Evolutionary conservation across 2,797 vertebrate species (phyloP), one percentile per base, ranked within the genome.

Genomic region (Enteromius viviparus): DNA sequence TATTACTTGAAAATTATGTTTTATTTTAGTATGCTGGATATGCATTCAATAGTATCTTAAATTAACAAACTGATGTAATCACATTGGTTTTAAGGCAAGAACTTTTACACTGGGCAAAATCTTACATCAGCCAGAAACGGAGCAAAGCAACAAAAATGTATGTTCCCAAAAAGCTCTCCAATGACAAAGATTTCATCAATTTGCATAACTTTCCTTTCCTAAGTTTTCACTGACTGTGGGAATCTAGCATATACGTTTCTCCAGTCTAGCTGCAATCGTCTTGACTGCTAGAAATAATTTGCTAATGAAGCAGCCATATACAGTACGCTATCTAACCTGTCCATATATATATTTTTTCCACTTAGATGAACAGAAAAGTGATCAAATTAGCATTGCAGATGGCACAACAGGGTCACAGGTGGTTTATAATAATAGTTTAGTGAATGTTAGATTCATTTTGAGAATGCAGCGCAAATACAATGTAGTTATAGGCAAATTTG

Each of bases 331-430:
- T 77, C 26, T 78, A 65, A 64, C 19, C 60, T 64, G 17, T 9
- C 10, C 37, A 45, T 77, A 26, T 55, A 37, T 37, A 1, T 58
- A 1, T 75, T 17, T 37, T 76, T 45, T n/a, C 26, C 60, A 78
- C 60, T 32, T 47, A 45, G 5, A 78, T 78, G 26, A 65, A 64
- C 60, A 78, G 42, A 74, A 78, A 65, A 34, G 58, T 8, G 26
- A n/a, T 65, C 58, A 78, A 78, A 78, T 78, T 64, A 65, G 40
- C 76, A 78, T 78, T 65, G 76, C 76, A 78, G 60, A 78, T 65
- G 76, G 45, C 42, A 78, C 3, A 65, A 49, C 76, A 34, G 60
- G 76, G 26, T 65, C 76, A 49, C 17, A 78, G 42, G 76, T 78
- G 49, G 71, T 53, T 74, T 53, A 64, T 34, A 49, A 45, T 65